A percentile compares a stretch with the other conserved stretches of the same genome.
Conservation (phyloP, 2,888 invertebrate species). For the Tenthredo livida region DNA sequence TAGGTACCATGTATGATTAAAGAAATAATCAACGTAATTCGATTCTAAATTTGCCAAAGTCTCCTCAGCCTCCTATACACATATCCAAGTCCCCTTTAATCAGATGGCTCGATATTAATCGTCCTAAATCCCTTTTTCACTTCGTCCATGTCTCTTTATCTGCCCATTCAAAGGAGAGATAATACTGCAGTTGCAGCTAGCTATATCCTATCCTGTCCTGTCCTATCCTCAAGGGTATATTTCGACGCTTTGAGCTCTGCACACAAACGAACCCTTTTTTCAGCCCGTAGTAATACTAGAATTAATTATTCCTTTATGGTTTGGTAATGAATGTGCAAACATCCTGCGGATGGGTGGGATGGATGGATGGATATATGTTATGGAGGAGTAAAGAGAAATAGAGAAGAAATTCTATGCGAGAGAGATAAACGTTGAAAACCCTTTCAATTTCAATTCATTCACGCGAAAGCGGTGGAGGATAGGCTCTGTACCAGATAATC, state of each 20-base stretch:
- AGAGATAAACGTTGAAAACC: conserved; percentile 3
- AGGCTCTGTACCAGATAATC: conserved; percentile 33
- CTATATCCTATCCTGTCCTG: neutral
- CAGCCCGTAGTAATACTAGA: conserved; percentile 19
- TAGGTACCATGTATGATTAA: too few relatives aligned
- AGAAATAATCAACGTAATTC: neutral
- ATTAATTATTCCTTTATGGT: conserved; percentile 45
- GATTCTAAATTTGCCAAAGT: neutral
- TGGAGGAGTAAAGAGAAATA: neutral
- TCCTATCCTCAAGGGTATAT: conserved; percentile 1
- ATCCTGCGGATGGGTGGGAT: neutral
- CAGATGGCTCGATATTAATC: neutral
- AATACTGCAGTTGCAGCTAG: conserved; percentile 3
- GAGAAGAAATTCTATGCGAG: neutral
- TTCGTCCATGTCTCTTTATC: neutral
- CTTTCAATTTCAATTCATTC: conserved; percentile 39
- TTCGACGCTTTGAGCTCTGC: neutral
- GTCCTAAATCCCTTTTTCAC: neutral
- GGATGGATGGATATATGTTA: neutral
- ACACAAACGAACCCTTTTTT: neutral
- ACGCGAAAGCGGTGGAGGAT: conserved; percentile 38
- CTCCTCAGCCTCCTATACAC: neutral
- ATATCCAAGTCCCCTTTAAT: neutral
- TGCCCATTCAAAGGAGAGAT: neutral
- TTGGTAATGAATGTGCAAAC: conserved; percentile 45